Conservation (phyloP, 2,113 vertebrate species). For the Stegostoma tigrinum region DNA sequence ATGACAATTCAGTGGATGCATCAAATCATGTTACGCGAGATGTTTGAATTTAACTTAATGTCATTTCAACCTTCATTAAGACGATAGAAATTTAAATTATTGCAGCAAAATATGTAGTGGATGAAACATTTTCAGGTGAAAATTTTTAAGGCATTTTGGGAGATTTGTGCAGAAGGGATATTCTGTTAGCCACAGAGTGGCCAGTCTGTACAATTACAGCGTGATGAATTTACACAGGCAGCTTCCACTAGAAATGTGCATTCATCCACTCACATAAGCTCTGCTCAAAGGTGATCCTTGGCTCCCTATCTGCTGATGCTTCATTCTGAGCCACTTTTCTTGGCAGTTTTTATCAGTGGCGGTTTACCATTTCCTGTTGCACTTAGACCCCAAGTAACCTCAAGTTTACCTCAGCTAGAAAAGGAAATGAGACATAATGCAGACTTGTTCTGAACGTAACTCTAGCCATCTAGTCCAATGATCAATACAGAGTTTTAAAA, state of each 20-base stretch:
- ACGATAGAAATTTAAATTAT: background rate
- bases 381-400: too few species aligned
- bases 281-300: background rate
- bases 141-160: background rate
- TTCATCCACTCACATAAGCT: background rate
- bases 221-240: background rate
- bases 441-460: too few species aligned
- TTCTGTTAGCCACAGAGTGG: background rate
- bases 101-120: background rate
- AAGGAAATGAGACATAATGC: too few species aligned
- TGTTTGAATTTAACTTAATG: background rate
- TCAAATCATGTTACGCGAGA: background rate
- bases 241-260: background rate
- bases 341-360: background rate
- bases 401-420: background rate
- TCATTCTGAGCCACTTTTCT: background rate
- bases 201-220: background rate
- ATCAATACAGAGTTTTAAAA: background rate
- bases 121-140: background rate
- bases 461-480: background rate
- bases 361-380: background rate
- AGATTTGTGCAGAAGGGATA: background rate
- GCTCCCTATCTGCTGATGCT: background rate
- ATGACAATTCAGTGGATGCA: background rate
- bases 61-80: background rate